Evolutionary conservation across 1,140 invertebrate species (phyloP).

Genomic region (Macrocentrus cingulum): DNA sequence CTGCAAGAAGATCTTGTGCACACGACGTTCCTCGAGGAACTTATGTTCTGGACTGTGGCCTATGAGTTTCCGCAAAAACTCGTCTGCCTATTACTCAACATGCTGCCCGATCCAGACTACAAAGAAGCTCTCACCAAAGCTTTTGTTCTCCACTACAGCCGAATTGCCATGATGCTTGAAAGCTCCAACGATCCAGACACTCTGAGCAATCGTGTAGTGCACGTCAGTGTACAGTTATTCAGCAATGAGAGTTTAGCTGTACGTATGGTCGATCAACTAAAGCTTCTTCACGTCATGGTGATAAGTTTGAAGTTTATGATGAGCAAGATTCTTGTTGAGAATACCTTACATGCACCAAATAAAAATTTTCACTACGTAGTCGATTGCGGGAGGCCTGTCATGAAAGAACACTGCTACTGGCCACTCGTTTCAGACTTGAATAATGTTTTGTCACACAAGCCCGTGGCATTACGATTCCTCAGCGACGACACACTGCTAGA

Average conservation of each 20-base stretch:
- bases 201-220: constrained; percentile 92
- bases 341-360: constrained; percentile 78
- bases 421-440: constrained; percentile 95
- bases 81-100: constrained; percentile 92
- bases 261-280: constrained; percentile 86
- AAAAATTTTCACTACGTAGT: constrained; percentile 90
- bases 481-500: constrained; percentile 81
- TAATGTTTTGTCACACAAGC: constrained; percentile 92
- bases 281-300: constrained; percentile 92
- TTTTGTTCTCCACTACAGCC: constrained; percentile 93
- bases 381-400: constrained; percentile 85
- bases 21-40: constrained; percentile 88
- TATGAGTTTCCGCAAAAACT: constrained; percentile 97
- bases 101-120: constrained; percentile 93
- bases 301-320: constrained; percentile 93
- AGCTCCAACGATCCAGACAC: constrained; percentile 83
- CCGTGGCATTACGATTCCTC: constrained; percentile 87
- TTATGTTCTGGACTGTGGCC: constrained; percentile 97
- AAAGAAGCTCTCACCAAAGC: constrained; percentile 93
- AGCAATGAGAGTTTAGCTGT: constrained; percentile 89
- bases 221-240: constrained; percentile 92
- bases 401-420: constrained; percentile 99
- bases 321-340: constrained; percentile 84
- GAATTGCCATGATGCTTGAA: constrained; percentile 89
- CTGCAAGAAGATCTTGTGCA: constrained; percentile 79